Conservation (phyloP, 2,888 invertebrate genomes). For the Thera britannica region DNA sequence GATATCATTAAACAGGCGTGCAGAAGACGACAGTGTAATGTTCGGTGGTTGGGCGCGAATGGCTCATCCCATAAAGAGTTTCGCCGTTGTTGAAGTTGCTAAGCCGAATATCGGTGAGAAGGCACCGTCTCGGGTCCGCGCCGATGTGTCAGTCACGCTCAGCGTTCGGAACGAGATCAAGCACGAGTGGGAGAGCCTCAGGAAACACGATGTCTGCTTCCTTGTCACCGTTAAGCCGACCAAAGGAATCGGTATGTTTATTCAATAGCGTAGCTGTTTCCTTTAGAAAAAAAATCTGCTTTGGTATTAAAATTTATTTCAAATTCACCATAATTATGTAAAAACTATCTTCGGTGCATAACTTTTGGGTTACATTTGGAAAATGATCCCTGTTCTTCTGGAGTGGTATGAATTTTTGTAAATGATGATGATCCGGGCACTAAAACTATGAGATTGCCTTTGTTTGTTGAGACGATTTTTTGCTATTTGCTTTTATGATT, state of each 20-base stretch:
- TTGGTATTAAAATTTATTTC: neutral
- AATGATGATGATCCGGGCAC: no score
- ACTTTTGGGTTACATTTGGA: no score
- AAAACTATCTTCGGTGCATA: no score
- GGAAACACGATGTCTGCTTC: constrained; percentile 99
- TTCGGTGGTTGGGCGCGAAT: constrained; percentile 99
- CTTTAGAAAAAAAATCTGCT: neutral
- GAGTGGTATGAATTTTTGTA: neutral
- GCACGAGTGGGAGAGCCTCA: constrained; percentile 97
- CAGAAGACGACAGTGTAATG: constrained; percentile 93
- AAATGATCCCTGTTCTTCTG: neutral
- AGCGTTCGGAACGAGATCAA: constrained; percentile 96
- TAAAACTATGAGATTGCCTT: no score
- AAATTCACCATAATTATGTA: neutral
- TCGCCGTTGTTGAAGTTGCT: constrained; percentile 97
- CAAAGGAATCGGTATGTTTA: constrained; percentile 89
- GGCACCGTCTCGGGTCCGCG: constrained; percentile 97
- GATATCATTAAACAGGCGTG: constrained; percentile 82
- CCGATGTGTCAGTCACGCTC: constrained; percentile 96
- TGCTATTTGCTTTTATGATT: neutral
- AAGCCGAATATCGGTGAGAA: constrained; percentile 97
- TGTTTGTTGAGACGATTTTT: no score
- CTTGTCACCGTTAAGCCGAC: constrained; percentile 95
- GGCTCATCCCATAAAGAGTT: constrained; percentile 97
- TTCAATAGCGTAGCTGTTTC: neutral